phyloP scores from a whole-genome alignment of 1,140 invertebrate species.

The Lethocerus indicus region DNA sequence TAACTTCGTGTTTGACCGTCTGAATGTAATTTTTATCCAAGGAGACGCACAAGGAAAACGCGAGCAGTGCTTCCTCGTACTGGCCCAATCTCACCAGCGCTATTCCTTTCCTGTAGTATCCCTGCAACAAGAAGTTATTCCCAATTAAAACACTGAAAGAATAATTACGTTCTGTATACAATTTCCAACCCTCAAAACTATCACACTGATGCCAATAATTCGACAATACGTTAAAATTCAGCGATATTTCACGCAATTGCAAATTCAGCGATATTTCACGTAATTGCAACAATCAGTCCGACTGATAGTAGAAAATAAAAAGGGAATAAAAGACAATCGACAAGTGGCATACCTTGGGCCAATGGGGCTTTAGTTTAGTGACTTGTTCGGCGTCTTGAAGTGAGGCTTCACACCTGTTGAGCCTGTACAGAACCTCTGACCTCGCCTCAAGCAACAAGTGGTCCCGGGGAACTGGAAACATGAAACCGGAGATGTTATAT shows the following conservation, averaged over 20 bases:
- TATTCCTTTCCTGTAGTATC: constrained; percentile 44
- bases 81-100: constrained; percentile 39
- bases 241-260: no score
- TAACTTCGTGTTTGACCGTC: constrained; percentile 25
- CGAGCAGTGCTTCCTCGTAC: constrained; percentile 47
- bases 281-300: no score
- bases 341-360: constrained; percentile 43
- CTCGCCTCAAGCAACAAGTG: constrained; percentile 49
- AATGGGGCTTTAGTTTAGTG: constrained; percentile 44
- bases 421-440: constrained; percentile 40
- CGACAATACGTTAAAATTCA: no score
- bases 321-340: background rate
- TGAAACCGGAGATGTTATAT: no score
- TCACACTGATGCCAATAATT: no score
- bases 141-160: background rate
- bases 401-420: constrained; percentile 45
- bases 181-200: no score
- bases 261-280: no score
- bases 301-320: no score
- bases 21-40: constrained; percentile 27
- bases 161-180: no score
- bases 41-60: constrained; percentile 40
- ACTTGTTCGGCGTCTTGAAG: constrained; percentile 49
- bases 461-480: no score
- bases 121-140: constrained; percentile 29